phyloP scores from a whole-genome alignment of 2,888 invertebrate species.

The Ectobius pallidus region DNA sequence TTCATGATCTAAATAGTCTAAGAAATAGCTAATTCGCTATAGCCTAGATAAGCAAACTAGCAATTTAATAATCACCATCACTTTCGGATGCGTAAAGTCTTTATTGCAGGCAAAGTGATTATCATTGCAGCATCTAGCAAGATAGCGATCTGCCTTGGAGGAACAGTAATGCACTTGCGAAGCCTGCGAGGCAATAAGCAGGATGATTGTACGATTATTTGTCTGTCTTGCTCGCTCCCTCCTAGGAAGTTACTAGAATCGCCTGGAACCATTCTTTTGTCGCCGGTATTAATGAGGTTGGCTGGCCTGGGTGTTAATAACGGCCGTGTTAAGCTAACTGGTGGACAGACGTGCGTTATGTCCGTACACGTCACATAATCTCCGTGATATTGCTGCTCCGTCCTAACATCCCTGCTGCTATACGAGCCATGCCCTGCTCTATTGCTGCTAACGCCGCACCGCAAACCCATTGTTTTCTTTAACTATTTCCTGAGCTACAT shows the following conservation, averaged over 20 bases:
- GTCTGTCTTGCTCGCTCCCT: neutral
- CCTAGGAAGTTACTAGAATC: neutral
- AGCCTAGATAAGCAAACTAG: too few relatives aligned
- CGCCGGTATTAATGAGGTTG: constrained; percentile 1
- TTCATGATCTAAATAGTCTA: too few relatives aligned
- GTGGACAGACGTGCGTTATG: constrained; percentile 1
- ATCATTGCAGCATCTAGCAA: too few relatives aligned
- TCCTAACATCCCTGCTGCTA: constrained; percentile 3
- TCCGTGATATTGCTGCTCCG: neutral
- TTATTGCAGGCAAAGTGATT: too few relatives aligned
- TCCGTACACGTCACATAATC: constrained; percentile 30
- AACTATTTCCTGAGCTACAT: too few relatives aligned
- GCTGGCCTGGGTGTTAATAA: constrained; percentile 4
- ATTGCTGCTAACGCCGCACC: neutral
- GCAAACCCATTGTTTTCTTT: too few relatives aligned
- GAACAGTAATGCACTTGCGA: too few relatives aligned
- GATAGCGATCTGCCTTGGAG: too few relatives aligned
- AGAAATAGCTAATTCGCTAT: too few relatives aligned
- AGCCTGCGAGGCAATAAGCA: neutral
- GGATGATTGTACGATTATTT: constrained; percentile 9
- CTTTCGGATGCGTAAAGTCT: too few relatives aligned
- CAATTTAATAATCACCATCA: too few relatives aligned
- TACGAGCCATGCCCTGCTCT: constrained; percentile 6
- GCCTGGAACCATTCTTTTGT: neutral
- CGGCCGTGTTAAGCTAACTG: constrained; percentile 12